phyloP scores from a whole-genome alignment of 2,888 invertebrate species.

The Nudaria mundana region DNA sequence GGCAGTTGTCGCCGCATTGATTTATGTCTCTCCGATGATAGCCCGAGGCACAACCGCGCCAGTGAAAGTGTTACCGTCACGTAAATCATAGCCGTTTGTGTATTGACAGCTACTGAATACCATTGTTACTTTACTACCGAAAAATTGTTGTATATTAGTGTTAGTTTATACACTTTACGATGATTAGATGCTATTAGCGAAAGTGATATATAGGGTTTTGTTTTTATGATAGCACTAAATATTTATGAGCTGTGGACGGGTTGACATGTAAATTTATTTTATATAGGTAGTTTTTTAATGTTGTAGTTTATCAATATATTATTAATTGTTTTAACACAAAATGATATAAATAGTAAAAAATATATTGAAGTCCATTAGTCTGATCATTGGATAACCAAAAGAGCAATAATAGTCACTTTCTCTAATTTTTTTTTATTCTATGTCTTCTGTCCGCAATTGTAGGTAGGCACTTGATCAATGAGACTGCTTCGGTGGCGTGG shows the following conservation, averaged over 20 bases:
- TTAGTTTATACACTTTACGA: constrained; percentile 27
- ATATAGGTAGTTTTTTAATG: background rate
- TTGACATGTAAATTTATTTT: no score
- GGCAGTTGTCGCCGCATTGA: constrained; percentile 56
- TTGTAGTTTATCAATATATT: no score
- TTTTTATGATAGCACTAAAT: background rate
- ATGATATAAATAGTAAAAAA: no score
- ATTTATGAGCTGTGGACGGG: background rate
- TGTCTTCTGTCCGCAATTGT: no score
- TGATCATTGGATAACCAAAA: no score
- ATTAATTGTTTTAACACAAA: no score
- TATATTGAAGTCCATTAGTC: no score
- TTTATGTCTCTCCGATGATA: constrained; percentile 60
- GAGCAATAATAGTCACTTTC: no score
- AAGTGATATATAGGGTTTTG: constrained; percentile 12
- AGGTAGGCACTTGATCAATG: no score
- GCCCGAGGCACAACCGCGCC: constrained; percentile 27
- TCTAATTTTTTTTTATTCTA: no score
- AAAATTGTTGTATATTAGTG: constrained; percentile 48
- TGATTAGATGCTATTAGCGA: constrained; percentile 13
- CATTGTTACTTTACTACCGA: constrained; percentile 55
- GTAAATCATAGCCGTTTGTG: constrained; percentile 67
- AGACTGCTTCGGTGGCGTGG: no score
- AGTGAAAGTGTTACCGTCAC: constrained; percentile 66
- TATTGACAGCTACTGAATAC: constrained; percentile 76